Evolutionary conservation across 2,113 vertebrate species (phyloP).

Genomic region (Aviceda subcristata): DNA sequence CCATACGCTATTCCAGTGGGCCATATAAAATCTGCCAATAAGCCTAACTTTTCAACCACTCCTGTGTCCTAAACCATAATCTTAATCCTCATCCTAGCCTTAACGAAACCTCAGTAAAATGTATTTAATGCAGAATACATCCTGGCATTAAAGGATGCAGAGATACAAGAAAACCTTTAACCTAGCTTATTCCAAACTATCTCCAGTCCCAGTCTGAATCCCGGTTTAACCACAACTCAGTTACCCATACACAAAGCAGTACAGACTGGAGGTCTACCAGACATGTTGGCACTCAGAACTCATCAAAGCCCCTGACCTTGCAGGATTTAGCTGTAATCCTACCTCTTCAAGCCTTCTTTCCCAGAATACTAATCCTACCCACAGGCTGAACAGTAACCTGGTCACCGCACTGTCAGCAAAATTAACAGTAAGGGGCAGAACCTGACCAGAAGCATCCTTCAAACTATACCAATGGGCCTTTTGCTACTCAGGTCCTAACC

Average conservation of each 20-base stretch:
- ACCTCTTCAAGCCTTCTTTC: background rate
- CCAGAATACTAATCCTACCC: background rate
- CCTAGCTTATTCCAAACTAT: background rate
- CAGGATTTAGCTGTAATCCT: background rate
- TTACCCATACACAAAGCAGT: accelerated
- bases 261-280: background rate
- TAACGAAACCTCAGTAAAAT: background rate
- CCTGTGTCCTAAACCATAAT: background rate
- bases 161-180: background rate
- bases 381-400: background rate
- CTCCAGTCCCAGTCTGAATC: background rate
- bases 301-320: background rate
- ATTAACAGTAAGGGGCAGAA: background rate
- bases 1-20: background rate
- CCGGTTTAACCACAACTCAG: background rate
- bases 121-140: background rate
- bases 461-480: background rate
- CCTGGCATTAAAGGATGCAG: background rate
- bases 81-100: background rate
- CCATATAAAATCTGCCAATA: background rate
- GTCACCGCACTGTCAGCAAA: background rate
- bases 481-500: background rate
- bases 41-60: background rate
- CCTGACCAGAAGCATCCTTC: background rate
- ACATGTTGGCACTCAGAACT: background rate